These are phyloP conservation scores for Dynastes hyllus DNA, from an alignment of 2,888 invertebrate genomes.

Conservation along the genomic window DNA sequence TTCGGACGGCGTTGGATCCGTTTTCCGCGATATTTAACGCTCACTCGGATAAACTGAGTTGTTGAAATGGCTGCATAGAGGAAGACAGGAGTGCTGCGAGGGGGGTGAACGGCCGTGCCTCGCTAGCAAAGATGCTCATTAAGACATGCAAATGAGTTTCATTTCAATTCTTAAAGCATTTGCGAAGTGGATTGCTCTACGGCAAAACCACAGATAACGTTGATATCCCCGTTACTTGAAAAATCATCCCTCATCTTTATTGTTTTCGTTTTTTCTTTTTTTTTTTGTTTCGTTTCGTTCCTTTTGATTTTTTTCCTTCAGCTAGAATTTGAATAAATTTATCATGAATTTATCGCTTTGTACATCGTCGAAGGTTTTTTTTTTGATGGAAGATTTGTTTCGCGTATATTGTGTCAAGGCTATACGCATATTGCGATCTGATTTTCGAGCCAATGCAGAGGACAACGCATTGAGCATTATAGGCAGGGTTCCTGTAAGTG, in stretches of 20 bases:
- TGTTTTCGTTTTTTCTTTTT: slow-evolving; percentile 28
- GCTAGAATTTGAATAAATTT: slow-evolving; percentile 31
- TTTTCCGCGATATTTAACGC: slow-evolving; percentile 62
- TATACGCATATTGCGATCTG: not conserved
- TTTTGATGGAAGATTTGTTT: not conserved
- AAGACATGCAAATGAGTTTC: slow-evolving; percentile 70
- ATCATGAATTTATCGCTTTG: slow-evolving; percentile 23
- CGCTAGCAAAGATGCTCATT: slow-evolving; percentile 69
- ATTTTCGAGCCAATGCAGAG: not conserved
- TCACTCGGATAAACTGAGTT: slow-evolving; percentile 65
- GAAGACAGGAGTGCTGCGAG: slow-evolving; percentile 58
- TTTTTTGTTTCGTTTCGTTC: slow-evolving; percentile 15
- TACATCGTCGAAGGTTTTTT: not conserved
- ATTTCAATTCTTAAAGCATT: slow-evolving; percentile 70
- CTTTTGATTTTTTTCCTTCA: not conserved
- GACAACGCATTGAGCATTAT: slow-evolving; percentile 53
- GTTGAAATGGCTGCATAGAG: slow-evolving; percentile 63
- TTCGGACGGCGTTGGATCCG: slow-evolving; percentile 58
- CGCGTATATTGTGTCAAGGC: not conserved
- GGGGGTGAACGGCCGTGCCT: slow-evolving; percentile 64
- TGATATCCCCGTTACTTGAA: slow-evolving; percentile 44
- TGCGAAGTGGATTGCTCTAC: slow-evolving; percentile 67
- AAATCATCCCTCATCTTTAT: slow-evolving; percentile 44
- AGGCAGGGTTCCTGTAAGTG: slow-evolving; percentile 55
- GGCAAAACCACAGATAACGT: slow-evolving; percentile 61